Conservation (phyloP, 1,140 invertebrate genomes). For the Anastrepha obliqua region DNA sequence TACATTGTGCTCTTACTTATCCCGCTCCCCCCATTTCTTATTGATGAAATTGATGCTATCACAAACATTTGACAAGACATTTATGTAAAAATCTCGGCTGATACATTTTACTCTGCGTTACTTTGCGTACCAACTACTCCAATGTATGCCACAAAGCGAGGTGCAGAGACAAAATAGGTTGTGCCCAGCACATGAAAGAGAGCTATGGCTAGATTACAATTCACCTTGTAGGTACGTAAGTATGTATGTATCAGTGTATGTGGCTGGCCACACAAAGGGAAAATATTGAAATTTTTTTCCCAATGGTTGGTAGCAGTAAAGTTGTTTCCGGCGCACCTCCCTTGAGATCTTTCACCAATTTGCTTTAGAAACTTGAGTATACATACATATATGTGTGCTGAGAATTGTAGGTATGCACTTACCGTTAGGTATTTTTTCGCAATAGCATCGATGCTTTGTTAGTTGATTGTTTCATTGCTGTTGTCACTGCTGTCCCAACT, state of each 20-base stretch:
- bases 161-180: neutral
- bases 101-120: neutral
- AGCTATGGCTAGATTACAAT: neutral
- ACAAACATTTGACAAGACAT: neutral
- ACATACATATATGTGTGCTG: neutral
- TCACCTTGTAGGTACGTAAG: neutral
- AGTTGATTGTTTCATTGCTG: neutral
- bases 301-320: neutral
- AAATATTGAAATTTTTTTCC: conserved; percentile 29
- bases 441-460: neutral
- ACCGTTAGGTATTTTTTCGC: neutral
- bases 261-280: neutral
- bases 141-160: neutral
- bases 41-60: neutral
- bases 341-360: neutral
- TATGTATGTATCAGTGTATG: neutral
- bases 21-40: neutral
- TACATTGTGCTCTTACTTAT: neutral
- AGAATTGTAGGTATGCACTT: neutral
- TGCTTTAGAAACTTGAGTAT: neutral
- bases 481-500: neutral
- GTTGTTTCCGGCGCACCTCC: neutral
- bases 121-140: neutral
- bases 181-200: neutral
- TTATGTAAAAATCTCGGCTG: conserved; percentile 41